A percentile compares a stretch with the other conserved stretches of the same genome.
These are phyloP conservation scores for Gadopsis marmoratus DNA, from an alignment of 2,797 vertebrate species.

Conservation along the genomic window DNA sequence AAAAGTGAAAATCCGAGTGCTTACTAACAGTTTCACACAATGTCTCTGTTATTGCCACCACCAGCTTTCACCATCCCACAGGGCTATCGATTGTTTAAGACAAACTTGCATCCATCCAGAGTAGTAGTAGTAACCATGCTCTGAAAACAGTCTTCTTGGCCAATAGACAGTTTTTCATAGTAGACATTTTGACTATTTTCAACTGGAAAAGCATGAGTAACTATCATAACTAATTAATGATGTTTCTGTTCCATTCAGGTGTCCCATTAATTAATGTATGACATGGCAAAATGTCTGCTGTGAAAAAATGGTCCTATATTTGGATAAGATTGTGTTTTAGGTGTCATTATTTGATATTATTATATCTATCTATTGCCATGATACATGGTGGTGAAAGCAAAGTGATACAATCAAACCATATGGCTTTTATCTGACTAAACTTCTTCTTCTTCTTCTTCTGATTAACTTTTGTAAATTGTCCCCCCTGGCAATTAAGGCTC, in stretches of 20 bases:
- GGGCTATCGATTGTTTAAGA: background rate
- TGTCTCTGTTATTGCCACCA: background rate
- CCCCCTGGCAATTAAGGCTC: constrained; percentile 26
- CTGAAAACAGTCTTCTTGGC: background rate
- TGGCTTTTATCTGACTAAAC: constrained; percentile 16
- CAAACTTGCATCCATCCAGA: background rate
- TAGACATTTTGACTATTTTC: background rate
- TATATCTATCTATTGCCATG: background rate
- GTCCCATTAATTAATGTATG: background rate
- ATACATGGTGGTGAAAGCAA: background rate
- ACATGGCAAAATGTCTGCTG: background rate
- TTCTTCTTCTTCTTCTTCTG: too few species aligned
- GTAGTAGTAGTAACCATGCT: background rate
- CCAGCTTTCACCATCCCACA: background rate
- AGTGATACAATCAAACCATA: constrained; percentile 6
- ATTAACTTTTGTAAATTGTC: constrained; percentile 10
- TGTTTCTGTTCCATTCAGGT: constrained; percentile 1
- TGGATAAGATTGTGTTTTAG: background rate
- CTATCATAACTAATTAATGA: background rate
- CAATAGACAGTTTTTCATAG: background rate
- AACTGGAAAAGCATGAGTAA: background rate
- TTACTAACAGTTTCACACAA: background rate
- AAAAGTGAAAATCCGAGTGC: background rate
- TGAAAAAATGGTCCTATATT: background rate
- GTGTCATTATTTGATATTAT: background rate